Percentiles rank a stretch among this genome's conserved stretches.
Conservation (phyloP, 2,113 vertebrate genomes). For the Nyctibius bracteatus region DNA sequence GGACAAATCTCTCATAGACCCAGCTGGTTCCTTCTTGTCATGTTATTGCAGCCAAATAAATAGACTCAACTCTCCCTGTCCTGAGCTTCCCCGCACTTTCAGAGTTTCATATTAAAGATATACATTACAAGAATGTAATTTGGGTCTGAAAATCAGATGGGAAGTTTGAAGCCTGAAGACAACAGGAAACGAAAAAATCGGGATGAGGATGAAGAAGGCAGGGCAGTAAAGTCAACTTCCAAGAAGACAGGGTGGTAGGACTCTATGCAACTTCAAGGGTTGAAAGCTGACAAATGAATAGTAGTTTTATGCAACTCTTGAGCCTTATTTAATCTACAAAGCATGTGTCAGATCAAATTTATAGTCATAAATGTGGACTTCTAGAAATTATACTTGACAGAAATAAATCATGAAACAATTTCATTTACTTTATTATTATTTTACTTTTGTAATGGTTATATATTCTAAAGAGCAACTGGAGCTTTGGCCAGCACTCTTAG, state of each 20-base stretch:
- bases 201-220: neutral
- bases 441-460: neutral
- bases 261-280: neutral
- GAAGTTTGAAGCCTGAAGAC: neutral
- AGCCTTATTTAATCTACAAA: neutral
- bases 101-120: neutral
- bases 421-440: conserved; percentile 43
- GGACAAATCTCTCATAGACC: neutral
- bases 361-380: neutral
- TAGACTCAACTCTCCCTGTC: neutral
- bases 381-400: neutral
- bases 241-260: neutral
- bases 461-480: neutral
- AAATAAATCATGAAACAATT: conserved; percentile 41
- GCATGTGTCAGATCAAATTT: neutral
- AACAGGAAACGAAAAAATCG: neutral
- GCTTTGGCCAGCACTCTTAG: neutral
- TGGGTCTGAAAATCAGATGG: neutral
- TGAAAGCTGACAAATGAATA: neutral
- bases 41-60: neutral
- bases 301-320: neutral
- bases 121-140: neutral
- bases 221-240: neutral
- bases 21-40: neutral
- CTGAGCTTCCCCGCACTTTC: neutral